Evolutionary conservation across 2,888 invertebrate species (phyloP).

Genomic region (Desoria tigrina): DNA sequence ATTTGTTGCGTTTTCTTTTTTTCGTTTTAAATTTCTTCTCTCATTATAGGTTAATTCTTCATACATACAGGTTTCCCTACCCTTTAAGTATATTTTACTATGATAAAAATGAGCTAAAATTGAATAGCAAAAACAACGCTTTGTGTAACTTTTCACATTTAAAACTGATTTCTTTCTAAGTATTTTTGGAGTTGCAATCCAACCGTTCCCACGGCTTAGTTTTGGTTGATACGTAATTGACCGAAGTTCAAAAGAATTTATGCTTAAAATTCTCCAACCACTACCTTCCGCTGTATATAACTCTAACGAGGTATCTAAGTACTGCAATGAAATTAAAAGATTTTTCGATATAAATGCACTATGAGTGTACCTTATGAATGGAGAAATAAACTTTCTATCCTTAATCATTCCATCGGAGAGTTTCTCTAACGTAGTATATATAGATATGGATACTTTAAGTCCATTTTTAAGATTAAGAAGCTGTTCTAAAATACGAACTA

Average conservation of each 20-base stretch:
- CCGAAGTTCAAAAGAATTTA: not conserved
- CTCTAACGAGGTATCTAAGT: not conserved
- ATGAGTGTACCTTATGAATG: not conserved
- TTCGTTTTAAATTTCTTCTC: too few relatives aligned
- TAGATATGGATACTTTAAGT: not conserved
- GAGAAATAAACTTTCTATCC: not conserved
- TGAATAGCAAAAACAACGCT: not conserved
- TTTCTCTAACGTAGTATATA: not conserved
- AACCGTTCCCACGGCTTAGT: not conserved
- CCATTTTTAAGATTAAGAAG: not conserved
- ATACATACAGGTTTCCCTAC: too few relatives aligned
- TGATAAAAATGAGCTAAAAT: not conserved
- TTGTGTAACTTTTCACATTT: not conserved
- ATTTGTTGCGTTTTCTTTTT: too few relatives aligned
- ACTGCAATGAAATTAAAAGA: not conserved
- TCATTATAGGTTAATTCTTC: too few relatives aligned
- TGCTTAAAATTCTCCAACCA: not conserved
- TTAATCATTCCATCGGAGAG: not conserved
- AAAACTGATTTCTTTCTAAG: not conserved
- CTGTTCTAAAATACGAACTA: not conserved
- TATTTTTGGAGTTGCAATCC: not conserved
- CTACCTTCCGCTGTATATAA: not conserved
- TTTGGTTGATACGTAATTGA: not conserved
- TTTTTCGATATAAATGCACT: not conserved
- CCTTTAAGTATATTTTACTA: not conserved